Base-by-base conservation (phyloP, 2,797 vertebrate genomes). In the Neopelma chrysocephalum region DNA sequence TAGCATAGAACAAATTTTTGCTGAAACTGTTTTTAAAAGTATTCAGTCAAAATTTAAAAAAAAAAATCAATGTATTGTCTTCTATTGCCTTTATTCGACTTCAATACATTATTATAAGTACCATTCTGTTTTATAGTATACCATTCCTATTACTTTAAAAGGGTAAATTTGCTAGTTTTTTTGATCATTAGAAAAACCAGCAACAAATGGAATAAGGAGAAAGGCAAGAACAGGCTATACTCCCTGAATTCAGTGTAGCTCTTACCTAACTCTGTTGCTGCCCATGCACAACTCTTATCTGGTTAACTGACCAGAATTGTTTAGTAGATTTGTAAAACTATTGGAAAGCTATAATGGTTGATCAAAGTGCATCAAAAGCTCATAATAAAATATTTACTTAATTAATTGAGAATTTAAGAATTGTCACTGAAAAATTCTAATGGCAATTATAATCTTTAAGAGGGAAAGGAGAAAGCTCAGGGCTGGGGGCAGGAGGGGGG, bases 401-500 rank as follows among this genome's bases (percentile, higher is more conserved):
- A 11, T 47, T 15, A 80, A 72, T 29, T 45, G 16, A 89, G 48
- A 84, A 62, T 58, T 84, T 57, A 62, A 47, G 48, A 9, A 57
- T 15, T 43, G 8, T 16, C 5, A 69, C 4, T 85, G 54, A 85
- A 65, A 48, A 81, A 53, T 32, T 78, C 32, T n/a, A 87, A 42
- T 45, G 22, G 68, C 27, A 82, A 50, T 29, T 22, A 29, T 6
- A 36, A 69, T 15, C 25, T 76, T 77, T 72, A 47, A 62, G 16
- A 85, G 7, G 15, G 32, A 90, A 77, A 53, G 36, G 18, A 72
- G 38, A 36, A 62, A 76, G 19, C 32, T 57, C 40, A 69, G 31
- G 65, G 14, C 17, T 79, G 34, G 7, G 4, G 16, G 15, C 11
- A 88, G 54, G 20, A 73, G 11, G 0, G 15, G 1, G 0, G 4